Evolutionary conservation across 2,113 vertebrate species (phyloP).

Genomic region (Reinhardtius hippoglossoides): DNA sequence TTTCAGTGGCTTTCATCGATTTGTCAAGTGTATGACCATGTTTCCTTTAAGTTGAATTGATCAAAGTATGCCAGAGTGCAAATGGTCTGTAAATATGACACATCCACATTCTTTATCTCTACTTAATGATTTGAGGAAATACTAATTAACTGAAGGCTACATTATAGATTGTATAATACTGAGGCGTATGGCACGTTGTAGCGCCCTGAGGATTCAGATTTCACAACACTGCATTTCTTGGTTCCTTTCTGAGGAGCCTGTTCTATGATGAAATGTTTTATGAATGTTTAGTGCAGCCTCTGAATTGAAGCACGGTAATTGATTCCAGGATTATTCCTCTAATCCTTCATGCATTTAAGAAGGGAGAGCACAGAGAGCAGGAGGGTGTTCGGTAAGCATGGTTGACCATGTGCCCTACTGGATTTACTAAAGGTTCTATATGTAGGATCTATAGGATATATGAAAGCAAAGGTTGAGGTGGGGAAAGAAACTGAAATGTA

Average conservation of each 20-base stretch:
- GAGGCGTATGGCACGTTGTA: background rate
- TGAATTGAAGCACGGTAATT: background rate
- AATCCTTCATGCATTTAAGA: slow-evolving; percentile 8
- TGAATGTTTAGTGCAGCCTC: background rate
- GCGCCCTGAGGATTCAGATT: no score
- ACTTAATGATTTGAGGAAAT: background rate
- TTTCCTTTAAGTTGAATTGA: background rate
- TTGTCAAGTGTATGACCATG: background rate
- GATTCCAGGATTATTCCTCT: background rate
- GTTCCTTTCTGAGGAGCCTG: background rate
- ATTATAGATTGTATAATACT: background rate
- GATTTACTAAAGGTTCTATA: background rate
- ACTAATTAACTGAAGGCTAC: background rate
- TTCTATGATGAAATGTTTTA: background rate
- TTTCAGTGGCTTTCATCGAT: background rate
- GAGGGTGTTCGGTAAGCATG: background rate
- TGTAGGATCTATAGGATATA: background rate
- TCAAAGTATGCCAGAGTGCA: background rate
- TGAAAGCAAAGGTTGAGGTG: background rate
- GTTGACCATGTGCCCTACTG: background rate
- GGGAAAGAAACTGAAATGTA: background rate
- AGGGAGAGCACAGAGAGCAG: background rate
- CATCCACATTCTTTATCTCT: background rate
- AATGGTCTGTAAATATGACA: background rate
- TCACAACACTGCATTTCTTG: background rate